These are phyloP conservation scores for Papilio xuthus DNA, from an alignment of 1,140 invertebrate genomes.

Conservation along the genomic window DNA sequence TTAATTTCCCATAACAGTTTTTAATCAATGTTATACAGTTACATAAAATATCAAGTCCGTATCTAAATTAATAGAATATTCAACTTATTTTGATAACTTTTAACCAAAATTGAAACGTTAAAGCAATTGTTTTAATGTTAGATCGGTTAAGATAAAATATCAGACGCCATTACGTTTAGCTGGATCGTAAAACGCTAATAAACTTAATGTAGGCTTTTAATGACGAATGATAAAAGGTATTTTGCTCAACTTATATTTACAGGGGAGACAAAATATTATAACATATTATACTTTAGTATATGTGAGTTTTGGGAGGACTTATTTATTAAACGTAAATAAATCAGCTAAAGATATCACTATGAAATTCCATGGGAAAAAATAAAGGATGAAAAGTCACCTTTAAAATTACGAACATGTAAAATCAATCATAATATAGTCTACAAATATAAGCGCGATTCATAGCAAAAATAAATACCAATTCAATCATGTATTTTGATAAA, in stretches of 20 bases:
- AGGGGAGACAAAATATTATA: neutral
- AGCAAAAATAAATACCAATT: too few relatives aligned
- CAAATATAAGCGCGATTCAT: neutral
- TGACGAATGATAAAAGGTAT: conserved; percentile 12
- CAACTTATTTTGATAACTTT: neutral
- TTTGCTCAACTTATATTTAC: neutral
- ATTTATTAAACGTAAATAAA: too few relatives aligned
- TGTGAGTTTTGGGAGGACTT: too few relatives aligned
- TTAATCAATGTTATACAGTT: neutral
- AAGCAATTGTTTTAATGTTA: neutral
- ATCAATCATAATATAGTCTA: too few relatives aligned
- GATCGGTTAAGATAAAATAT: conserved; percentile 16
- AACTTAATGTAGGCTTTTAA: conserved; percentile 16
- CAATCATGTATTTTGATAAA: neutral
- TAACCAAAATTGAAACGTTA: conserved; percentile 3
- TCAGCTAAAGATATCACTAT: too few relatives aligned
- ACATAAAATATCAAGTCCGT: neutral
- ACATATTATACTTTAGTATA: too few relatives aligned
- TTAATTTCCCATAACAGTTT: neutral
- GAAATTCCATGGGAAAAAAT: too few relatives aligned
- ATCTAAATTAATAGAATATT: neutral
- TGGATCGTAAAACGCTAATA: conserved; percentile 12
- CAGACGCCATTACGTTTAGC: neutral
- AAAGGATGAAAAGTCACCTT: too few relatives aligned
- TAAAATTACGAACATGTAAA: too few relatives aligned